Percentiles rank a stretch among this genome's conserved stretches.
phyloP scores from a whole-genome alignment of 2,797 vertebrate species.

The Molossus alvarezi region DNA sequence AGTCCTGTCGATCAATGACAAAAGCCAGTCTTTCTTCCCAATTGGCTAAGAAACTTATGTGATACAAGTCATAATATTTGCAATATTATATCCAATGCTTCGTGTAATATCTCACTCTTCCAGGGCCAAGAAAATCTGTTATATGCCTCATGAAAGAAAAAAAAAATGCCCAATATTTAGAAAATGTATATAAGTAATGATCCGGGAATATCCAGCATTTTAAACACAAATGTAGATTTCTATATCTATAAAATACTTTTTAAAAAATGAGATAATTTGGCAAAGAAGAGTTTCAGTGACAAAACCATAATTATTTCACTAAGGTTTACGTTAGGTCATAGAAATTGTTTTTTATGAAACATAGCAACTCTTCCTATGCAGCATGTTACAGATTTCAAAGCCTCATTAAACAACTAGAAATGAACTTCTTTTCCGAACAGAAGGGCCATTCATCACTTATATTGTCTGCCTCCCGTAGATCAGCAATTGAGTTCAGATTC shows the following conservation, averaged over 20 bases:
- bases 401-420: conserved; percentile 73
- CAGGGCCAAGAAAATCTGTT: neutral
- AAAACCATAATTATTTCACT: conserved; percentile 41
- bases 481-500: conserved; percentile 67
- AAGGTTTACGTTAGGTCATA: conserved; percentile 66
- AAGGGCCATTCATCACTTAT: neutral
- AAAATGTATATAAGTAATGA: neutral
- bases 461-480: conserved; percentile 53
- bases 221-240: neutral
- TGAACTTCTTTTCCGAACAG: conserved; percentile 53
- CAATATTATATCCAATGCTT: neutral
- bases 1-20: neutral
- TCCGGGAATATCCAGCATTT: conserved; percentile 50
- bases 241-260: neutral
- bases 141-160: neutral
- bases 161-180: conserved; percentile 20
- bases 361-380: neutral
- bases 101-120: neutral
- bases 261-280: conserved; percentile 66
- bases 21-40: neutral
- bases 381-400: conserved; percentile 54
- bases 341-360: conserved; percentile 69
- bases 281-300: conserved; percentile 61
- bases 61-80: neutral
- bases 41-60: neutral